These are phyloP conservation scores for Notospermus geniculatus DNA, from an alignment of 1,140 invertebrate genomes.

Conservation along the genomic window DNA sequence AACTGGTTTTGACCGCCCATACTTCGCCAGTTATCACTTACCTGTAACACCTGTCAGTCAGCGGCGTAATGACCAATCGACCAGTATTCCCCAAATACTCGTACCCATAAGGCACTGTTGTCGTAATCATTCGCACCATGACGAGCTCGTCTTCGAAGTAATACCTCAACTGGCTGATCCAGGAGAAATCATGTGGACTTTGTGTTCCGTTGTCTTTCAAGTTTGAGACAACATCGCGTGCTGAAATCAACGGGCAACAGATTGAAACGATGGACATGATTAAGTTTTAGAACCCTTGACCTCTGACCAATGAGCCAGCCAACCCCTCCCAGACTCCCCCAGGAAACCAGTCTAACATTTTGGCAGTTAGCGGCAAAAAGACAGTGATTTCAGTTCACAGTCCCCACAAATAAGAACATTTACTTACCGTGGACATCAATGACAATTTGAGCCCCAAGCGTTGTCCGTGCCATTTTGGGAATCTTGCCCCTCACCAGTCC, in stretches of 20 bases:
- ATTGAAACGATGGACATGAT: too few relatives aligned
- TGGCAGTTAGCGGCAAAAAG: too few relatives aligned
- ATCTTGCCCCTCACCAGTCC: constrained; percentile 50
- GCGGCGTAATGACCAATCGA: constrained; percentile 53
- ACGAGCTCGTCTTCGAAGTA: constrained; percentile 41
- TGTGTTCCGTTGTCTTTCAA: constrained; percentile 33
- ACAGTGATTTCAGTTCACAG: too few relatives aligned
- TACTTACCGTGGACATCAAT: constrained; percentile 57
- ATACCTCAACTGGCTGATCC: constrained; percentile 56
- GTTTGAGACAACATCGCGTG: constrained; percentile 72
- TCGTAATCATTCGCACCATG: constrained; percentile 53
- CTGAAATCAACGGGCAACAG: constrained; percentile 55
- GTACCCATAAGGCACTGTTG: constrained; percentile 50
- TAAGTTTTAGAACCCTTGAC: too few relatives aligned
- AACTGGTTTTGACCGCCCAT: too few relatives aligned
- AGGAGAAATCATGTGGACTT: constrained; percentile 48
- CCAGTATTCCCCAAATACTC: constrained; percentile 55
- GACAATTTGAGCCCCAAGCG: constrained; percentile 55
- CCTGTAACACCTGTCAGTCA: constrained; percentile 56
- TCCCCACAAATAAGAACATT: too few relatives aligned
- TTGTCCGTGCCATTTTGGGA: constrained; percentile 53
- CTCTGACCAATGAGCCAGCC: too few relatives aligned
- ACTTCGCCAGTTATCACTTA: too few relatives aligned
- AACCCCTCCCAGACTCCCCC: too few relatives aligned
- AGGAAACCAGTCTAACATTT: too few relatives aligned